Percentiles rank a stretch among this genome's conserved stretches.
Conservation (phyloP, 2,113 vertebrate species). For the Mus spicilegus region DNA sequence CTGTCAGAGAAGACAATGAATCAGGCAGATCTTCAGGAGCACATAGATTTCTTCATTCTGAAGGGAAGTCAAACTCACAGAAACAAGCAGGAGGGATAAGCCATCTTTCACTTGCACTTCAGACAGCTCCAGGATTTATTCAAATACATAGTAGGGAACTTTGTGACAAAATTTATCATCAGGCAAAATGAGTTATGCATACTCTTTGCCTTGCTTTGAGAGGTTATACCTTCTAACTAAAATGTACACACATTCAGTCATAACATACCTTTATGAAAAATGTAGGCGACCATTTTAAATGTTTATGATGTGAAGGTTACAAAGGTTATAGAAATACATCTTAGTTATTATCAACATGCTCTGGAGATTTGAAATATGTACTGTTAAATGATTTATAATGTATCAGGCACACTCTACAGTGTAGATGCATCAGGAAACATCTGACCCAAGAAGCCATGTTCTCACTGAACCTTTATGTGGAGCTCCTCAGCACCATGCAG, state of each 20-base stretch:
- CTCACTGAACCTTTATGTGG: not conserved
- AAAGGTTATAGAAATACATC: conserved; percentile 13
- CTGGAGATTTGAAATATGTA: not conserved
- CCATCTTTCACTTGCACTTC: not conserved
- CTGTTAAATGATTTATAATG: not conserved
- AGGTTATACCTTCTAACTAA: not conserved
- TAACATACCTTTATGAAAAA: conserved; percentile 36
- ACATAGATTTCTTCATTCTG: conserved; percentile 24
- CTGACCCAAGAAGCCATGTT: not conserved
- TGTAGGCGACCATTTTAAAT: conserved; percentile 18
- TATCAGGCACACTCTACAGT: not conserved
- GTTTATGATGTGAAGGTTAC: conserved; percentile 37
- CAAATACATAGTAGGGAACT: conserved; percentile 21
- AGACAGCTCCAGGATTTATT: conserved; percentile 33
- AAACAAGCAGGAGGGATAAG: not conserved
- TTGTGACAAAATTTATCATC: conserved; percentile 44
- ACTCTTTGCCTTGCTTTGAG: conserved; percentile 5
- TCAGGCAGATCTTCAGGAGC: not conserved
- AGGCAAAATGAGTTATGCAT: conserved; percentile 43
- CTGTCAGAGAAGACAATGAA: not conserved
- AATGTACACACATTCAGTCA: not conserved
- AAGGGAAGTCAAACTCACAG: conserved; percentile 50
- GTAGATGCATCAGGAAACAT: not conserved
- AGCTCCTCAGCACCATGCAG: not conserved
- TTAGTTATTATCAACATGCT: conserved; percentile 23